Base-by-base conservation (phyloP, 2,797 vertebrate species). In the Mus caroli region DNA sequence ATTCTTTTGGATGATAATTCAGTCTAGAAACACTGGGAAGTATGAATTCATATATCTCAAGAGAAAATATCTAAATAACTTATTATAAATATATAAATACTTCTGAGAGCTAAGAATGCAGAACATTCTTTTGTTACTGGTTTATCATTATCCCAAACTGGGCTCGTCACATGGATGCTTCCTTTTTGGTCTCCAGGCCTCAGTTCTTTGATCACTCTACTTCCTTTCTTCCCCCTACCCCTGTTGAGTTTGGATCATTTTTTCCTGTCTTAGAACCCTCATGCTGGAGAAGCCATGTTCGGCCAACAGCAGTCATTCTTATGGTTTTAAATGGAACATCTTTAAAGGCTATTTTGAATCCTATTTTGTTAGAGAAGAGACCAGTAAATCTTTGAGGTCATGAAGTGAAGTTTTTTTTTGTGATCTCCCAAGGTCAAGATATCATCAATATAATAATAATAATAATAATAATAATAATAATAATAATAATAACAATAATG, bases 11-110 rank as follows among this genome's bases (percentile, higher is more conserved):
- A 43, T 37, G 22, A 1, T 80, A 75, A 88, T 34, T 92, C 37
- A 88, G n/a, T 75, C 64, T 93, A 84, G 71, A 91, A 92, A 75
- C 50, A 52, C 24, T 92, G 79, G 52, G 60, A 91, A 94, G 2
- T 37, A 12, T 37, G 26, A 92, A 58, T 79, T n/a, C 28, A 92
- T n/a, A 78, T 78, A 91, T 26, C 79, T 40, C 7, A 88, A 95
- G 60, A 90, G 90, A 8, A 8, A 82, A 86, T 88, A 28, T 60
- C 60, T 3, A 2, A 75, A 76, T 93, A 37, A 31, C 6, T 90
- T 77, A 2, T 78, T 82, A 64, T 40, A 87, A 80, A 40, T 26
- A 34, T 60, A 64, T 71, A 94, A 28, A 60, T 56, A 62, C 28
- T 93, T 94, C 14, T 79, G 46, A 96, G 54, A 94, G 62, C 40